These are phyloP conservation scores for Archips xylosteana DNA, from an alignment of 2,888 invertebrate species.

Conservation along the genomic window DNA sequence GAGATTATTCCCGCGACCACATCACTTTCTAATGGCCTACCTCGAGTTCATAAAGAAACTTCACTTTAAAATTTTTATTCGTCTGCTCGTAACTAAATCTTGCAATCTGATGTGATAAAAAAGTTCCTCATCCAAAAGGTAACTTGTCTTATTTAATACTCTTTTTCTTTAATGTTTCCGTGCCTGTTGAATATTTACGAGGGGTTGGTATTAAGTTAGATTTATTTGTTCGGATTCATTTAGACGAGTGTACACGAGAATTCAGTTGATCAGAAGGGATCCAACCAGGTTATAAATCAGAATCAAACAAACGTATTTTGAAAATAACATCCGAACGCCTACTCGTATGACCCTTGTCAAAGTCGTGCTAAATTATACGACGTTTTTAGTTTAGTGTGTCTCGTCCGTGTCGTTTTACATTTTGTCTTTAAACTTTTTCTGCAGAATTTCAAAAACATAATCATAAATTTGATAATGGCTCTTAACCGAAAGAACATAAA, in stretches of 20 bases:
- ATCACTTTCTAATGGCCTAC: slow-evolving; percentile 47
- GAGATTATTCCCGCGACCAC: slow-evolving; percentile 51
- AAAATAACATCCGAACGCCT: slow-evolving; percentile 50
- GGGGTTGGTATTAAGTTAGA: slow-evolving; percentile 51
- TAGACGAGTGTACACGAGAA: slow-evolving; percentile 48
- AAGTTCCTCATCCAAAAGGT: slow-evolving; percentile 16
- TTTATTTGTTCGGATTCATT: slow-evolving; percentile 55
- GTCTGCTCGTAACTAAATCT: slow-evolving; percentile 53
- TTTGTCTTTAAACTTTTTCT: neutral
- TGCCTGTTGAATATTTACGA: slow-evolving; percentile 53
- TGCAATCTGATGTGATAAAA: slow-evolving; percentile 31
- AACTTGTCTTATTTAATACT: slow-evolving; percentile 28
- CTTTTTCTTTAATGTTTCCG: slow-evolving; percentile 50
- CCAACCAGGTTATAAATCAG: slow-evolving; percentile 58
- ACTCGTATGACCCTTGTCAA: slow-evolving; percentile 62
- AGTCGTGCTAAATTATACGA: slow-evolving; percentile 48
- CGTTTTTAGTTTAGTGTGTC: slow-evolving; percentile 13
- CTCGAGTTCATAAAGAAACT: slow-evolving; percentile 47
- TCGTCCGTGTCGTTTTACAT: slow-evolving; percentile 11
- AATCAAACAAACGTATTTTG: slow-evolving; percentile 59
- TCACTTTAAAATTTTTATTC: slow-evolving; percentile 20
- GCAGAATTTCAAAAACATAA: neutral
- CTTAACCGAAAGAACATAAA: too few relatives aligned
- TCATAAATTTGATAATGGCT: neutral
- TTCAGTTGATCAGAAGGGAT: slow-evolving; percentile 52